A percentile compares a stretch with the other conserved stretches of the same genome.
Evolutionary conservation across 2,113 vertebrate genomes (phyloP).

Genomic region (Emydocephalus ijimae): DNA sequence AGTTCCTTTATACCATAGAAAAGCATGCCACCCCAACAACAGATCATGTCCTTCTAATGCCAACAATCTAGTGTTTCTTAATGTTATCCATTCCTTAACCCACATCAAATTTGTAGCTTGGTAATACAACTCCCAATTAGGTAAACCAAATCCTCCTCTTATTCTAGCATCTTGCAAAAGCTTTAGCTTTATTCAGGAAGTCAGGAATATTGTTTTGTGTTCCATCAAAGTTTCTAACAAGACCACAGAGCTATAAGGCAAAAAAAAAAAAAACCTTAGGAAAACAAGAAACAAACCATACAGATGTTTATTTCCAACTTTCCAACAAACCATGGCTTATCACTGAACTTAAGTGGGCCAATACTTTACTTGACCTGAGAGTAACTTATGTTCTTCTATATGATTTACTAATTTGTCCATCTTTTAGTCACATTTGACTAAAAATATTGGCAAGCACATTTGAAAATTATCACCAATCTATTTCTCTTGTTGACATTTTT

Average conservation of each 20-base stretch:
- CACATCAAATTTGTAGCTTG: too few relatives aligned
- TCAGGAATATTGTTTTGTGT: background rate
- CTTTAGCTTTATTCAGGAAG: background rate
- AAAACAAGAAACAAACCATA: background rate
- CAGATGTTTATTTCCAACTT: background rate
- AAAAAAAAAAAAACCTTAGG: background rate
- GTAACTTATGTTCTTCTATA: background rate
- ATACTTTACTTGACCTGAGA: background rate
- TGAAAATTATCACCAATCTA: background rate
- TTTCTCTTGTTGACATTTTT: background rate
- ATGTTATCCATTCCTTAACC: too few relatives aligned
- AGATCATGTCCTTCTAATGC: too few relatives aligned
- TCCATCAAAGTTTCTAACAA: background rate
- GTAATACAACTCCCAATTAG: too few relatives aligned
- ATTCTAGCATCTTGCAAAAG: too few relatives aligned
- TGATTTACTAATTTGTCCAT: background rate
- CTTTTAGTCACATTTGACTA: background rate
- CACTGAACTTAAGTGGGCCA: background rate
- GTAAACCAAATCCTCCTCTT: too few relatives aligned
- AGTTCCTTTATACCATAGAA: too few relatives aligned
- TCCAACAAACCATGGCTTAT: background rate
- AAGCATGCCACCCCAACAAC: too few relatives aligned
- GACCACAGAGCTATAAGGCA: background rate
- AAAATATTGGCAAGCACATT: background rate
- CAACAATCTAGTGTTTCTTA: too few relatives aligned